A percentile compares a stretch with the other conserved stretches of the same genome.
phyloP scores from a whole-genome alignment of 2,888 invertebrate genomes.

The Idaea straminata region DNA sequence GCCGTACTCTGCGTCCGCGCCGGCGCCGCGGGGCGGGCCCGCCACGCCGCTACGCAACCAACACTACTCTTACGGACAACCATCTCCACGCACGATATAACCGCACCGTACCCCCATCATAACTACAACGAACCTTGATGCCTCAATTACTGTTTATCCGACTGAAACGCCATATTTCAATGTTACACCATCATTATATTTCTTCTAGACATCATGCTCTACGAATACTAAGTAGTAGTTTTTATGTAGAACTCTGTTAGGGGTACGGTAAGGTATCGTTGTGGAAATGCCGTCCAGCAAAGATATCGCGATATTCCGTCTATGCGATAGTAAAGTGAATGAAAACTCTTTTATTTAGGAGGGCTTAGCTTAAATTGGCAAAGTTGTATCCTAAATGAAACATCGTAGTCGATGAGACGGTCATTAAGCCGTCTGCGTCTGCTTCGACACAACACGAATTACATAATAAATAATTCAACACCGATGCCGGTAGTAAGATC shows the following conservation, averaged over 20 bases:
- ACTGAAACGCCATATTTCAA: background rate
- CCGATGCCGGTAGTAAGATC: background rate
- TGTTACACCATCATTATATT: background rate
- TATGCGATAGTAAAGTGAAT: background rate
- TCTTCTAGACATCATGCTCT: constrained; percentile 2
- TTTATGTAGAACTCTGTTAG: background rate
- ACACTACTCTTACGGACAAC: constrained; percentile 23
- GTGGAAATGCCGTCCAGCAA: constrained; percentile 25
- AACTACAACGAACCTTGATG: background rate
- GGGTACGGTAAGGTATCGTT: background rate
- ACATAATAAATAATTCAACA: background rate
- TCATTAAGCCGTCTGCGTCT: background rate
- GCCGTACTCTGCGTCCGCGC: constrained; percentile 82
- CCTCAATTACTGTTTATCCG: background rate
- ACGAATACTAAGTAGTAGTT: constrained; percentile 7
- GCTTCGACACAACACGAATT: background rate
- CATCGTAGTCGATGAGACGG: constrained; percentile 3
- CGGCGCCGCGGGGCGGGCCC: constrained; percentile 51
- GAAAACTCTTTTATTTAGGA: too few species aligned
- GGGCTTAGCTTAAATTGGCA: background rate
- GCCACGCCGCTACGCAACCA: constrained; percentile 56
- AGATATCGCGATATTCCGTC: constrained; percentile 12
- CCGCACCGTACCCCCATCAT: constrained; percentile 10
- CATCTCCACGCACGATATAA: constrained; percentile 8
- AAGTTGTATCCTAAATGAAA: background rate